Evolutionary conservation across 2,888 invertebrate species (phyloP).

Genomic region (Mesorhabditis spiculigera): DNA sequence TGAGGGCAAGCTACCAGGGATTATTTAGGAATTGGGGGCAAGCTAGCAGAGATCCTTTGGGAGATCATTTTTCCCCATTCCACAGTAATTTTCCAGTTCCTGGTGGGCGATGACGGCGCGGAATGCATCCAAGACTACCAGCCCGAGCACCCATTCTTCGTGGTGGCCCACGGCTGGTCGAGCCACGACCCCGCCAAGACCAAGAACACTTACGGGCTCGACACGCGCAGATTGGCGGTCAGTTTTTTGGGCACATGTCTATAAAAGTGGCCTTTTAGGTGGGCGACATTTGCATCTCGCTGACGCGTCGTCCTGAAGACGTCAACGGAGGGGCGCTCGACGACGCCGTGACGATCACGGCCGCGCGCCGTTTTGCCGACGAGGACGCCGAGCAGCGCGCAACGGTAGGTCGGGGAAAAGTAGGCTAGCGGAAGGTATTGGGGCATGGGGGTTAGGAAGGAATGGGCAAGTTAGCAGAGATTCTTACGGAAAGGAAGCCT

Average conservation of each 20-base stretch:
- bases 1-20: too few relatives aligned
- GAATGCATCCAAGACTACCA: conserved; percentile 1
- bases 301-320: neutral
- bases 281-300: neutral
- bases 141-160: conserved; percentile 4
- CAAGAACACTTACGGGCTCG: neutral
- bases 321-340: conserved; percentile 4
- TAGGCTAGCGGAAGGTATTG: too few relatives aligned
- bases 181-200: neutral
- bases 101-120: neutral
- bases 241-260: neutral
- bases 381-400: neutral
- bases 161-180: neutral
- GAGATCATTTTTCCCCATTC: too few relatives aligned
- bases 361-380: neutral
- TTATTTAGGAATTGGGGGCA: too few relatives aligned
- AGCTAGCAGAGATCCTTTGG: too few relatives aligned
- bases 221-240: neutral
- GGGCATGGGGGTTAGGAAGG: too few relatives aligned
- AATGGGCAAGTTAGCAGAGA: too few relatives aligned
- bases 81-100: neutral
- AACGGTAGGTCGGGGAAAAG: too few relatives aligned
- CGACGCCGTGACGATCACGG: neutral
- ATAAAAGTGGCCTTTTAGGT: neutral
- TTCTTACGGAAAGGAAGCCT: too few relatives aligned